Evolutionary conservation across 2,888 invertebrate species (phyloP).

Genomic region (Vandiemenella viatica): DNA sequence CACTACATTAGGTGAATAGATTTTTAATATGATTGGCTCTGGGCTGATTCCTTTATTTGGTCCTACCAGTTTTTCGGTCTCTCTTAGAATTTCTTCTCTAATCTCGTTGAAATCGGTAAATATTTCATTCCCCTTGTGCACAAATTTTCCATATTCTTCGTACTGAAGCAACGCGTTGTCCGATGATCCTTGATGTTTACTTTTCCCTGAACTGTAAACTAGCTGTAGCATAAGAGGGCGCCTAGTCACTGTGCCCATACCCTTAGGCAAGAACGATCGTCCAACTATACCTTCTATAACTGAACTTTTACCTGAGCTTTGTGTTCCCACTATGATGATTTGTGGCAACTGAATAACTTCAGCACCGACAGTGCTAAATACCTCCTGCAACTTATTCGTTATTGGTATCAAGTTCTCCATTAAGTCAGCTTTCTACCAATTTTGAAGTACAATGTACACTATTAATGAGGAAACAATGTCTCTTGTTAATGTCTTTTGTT

Average conservation of each 20-base stretch:
- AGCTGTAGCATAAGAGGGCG: conserved; percentile 88
- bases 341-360: conserved; percentile 97
- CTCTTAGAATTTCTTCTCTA: conserved; percentile 78
- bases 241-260: conserved; percentile 93
- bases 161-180: no score
- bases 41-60: conserved; percentile 91
- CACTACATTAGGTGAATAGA: conserved; percentile 88
- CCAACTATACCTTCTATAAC: conserved; percentile 97
- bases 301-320: conserved; percentile 99
- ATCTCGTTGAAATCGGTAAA: conserved; percentile 86
- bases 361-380: conserved; percentile 95
- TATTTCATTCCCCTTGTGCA: no score
- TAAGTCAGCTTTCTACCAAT: no score
- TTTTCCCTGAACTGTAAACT: conserved; percentile 77
- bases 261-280: conserved; percentile 90
- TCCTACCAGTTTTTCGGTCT: conserved; percentile 91
- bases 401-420: conserved; percentile 99
- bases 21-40: conserved; percentile 91
- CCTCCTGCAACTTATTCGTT: conserved; percentile 98
- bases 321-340: conserved; percentile 95
- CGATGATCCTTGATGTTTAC: no score
- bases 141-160: no score
- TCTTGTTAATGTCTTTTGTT: no score
- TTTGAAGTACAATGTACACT: no score
- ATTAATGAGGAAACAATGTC: no score